Base-by-base conservation (phyloP, 2,888 invertebrate genomes). In the Xylota sylvarum region DNA sequence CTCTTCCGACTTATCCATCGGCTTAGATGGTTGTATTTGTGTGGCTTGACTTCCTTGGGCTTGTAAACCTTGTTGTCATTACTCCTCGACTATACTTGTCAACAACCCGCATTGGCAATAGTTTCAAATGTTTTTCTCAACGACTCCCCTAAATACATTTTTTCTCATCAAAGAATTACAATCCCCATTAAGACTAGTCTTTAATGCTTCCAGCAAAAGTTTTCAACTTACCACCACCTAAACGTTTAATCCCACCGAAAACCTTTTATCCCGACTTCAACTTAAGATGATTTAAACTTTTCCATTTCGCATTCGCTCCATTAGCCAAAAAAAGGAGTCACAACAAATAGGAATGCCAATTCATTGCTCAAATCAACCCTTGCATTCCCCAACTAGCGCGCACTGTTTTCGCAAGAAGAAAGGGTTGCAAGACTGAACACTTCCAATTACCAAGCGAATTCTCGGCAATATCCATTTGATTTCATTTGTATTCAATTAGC, bases 401-500 rank as follows among this genome's bases (percentile, higher is more conserved):
- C 14, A 27, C 48, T 73, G 6, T 70, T 81, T 55, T 60, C 1
- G 35, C 70, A 56, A 37, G 37, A 10, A 50, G 19, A 62, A 86
- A 78, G 73, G 73, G 73, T 72, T 62, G 3, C 27, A 46, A 3
- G n/a, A 23, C 19, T 35, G 67, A 74, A 67, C 65, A 40, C 72
- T 48, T 64, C 46, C 70, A 56, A 83, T 69, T 74, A 72, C 58
- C 2, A 83, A 76, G 50, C 62, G 73, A 70, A 73, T 55, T 73
- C 76, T 32, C 32, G 12, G 58, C 72, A 78, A 86, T 82, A 86
- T 86, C 77, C 81, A 86, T 86, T 86, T 86, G 87, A 89, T 89
- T 89, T 89, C 89, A 89, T 89, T 89, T 89, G 89, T 88, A 89
- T 89, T 89, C 89, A 89, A 89, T 89, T 89, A 89, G 88, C 88